Percentiles rank a stretch among this genome's conserved stretches.
These are phyloP conservation scores for Scolopax rusticola DNA, from an alignment of 2,797 vertebrate genomes.

Conservation along the genomic window DNA sequence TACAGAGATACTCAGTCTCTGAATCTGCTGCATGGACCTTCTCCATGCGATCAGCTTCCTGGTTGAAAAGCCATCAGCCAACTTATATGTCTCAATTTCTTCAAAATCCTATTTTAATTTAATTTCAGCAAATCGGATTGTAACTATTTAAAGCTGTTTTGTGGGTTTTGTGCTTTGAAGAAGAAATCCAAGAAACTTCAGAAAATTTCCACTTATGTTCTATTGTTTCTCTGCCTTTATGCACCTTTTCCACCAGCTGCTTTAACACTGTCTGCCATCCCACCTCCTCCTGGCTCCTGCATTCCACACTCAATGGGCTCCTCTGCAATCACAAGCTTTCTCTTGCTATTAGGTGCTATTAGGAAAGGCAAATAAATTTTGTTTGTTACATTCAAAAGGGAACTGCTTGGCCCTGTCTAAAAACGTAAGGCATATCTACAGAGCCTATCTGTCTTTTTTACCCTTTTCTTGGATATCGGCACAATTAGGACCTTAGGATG, in stretches of 20 bases:
- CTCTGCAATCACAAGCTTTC: constrained; percentile 1
- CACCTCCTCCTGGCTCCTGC: not conserved
- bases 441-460: not conserved
- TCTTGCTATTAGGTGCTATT: not conserved
- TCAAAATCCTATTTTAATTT: constrained; percentile 35
- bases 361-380: not conserved
- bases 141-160: constrained; percentile 13
- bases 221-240: not conserved
- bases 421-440: not conserved
- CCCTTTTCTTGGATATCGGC: not conserved
- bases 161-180: constrained; percentile 2
- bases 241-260: not conserved
- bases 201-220: not conserved
- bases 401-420: not conserved
- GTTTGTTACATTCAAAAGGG: not conserved
- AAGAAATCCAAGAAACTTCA: not conserved
- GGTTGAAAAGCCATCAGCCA: constrained; percentile 20
- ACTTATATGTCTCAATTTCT: not conserved
- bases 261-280: not conserved
- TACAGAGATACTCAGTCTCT: not conserved
- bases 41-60: not conserved
- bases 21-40: not conserved
- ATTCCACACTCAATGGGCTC: not conserved
- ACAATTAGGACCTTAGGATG: not conserved
- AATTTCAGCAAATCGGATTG: constrained; percentile 13